Evolutionary conservation across 2,888 invertebrate genomes (phyloP), one percentile per base, ranked within the genome.

Genomic region (Lithosia quadra): DNA sequence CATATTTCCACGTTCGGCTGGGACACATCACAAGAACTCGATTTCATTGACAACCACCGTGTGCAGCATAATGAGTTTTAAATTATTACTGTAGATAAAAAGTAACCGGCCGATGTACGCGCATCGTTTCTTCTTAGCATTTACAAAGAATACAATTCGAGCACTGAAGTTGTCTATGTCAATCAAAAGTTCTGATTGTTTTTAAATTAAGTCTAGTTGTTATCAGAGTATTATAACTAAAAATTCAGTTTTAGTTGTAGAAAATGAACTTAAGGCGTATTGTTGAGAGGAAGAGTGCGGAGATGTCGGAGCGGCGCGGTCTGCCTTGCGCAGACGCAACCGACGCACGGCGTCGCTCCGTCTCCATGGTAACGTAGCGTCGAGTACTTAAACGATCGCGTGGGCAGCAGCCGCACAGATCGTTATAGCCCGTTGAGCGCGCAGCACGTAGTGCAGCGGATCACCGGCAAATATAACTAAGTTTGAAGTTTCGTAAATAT

Each of bases 401-500:
- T 73, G 72, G 79, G 80, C 84, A 57, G 78, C 78, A 78, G 73
- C 86, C 88, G 86, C 89, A 92, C 91, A 93, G 87, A 92, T 87
- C 84, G 88, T 90, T 90, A 86, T 85, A 88, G 85, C 85, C 92
- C 91, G 94, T 92, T 86, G 94, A 95, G 94, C 90, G 94, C 93
- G 93, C 92, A 82, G 93, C 94, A 94, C 94, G 84, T 83, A 77
- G 92, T 94, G 94, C 92, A 88, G 92, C 92, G 94, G 94, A 93
- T 93, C 93, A 90, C 92, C 92, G 91, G 92, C 82, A 75, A 86
- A 71, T 79, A 84, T 77, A 77, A 67, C 80, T 68, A 86, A 91
- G 89, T 91, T 92, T 89, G 94, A 94, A 88, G 94, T 94, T 94
- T 95, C 94, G 95, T 95, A 94, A 94, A 94, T 84, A 88, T 90